Percentiles rank a stretch among this genome's conserved stretches.
Evolutionary conservation across 2,113 vertebrate genomes (phyloP).

Genomic region (Microcebus tavaratra): DNA sequence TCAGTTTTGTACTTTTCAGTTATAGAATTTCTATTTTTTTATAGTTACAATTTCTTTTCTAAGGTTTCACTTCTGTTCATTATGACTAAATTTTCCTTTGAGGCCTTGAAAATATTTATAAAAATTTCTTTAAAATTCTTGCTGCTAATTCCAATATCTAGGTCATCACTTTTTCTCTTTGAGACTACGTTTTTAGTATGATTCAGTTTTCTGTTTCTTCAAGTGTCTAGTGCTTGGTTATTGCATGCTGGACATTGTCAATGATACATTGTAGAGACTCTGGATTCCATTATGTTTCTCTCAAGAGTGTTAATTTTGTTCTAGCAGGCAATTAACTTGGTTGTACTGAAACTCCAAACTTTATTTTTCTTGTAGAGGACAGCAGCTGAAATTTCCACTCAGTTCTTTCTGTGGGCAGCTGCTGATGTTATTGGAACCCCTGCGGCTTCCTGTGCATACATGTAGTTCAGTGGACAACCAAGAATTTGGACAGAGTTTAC

Average conservation of each 20-base stretch:
- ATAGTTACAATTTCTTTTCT: not conserved
- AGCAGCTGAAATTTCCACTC: not conserved
- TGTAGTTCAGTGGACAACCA: not conserved
- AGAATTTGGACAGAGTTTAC: not conserved
- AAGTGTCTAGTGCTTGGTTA: not conserved
- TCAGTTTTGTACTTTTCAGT: not conserved
- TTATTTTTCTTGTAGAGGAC: not conserved
- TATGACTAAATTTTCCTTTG: not conserved
- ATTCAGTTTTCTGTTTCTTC: not conserved
- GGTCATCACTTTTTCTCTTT: not conserved
- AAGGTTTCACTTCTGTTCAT: not conserved
- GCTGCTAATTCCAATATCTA: not conserved
- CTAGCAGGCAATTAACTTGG: not conserved
- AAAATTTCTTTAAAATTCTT: not conserved
- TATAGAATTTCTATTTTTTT: conserved; percentile 11
- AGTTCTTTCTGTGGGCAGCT: not conserved
- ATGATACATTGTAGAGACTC: not conserved
- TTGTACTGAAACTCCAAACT: not conserved
- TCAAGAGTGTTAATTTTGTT: not conserved
- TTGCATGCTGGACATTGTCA: not conserved
- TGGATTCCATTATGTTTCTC: conserved; percentile 17
- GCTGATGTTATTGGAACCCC: not conserved
- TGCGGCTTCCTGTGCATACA: not conserved
- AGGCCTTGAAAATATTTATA: not conserved
- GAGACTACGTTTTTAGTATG: not conserved